Evolutionary conservation across 2,113 vertebrate genomes (phyloP).

Genomic region (Lophotis ruficrista): DNA sequence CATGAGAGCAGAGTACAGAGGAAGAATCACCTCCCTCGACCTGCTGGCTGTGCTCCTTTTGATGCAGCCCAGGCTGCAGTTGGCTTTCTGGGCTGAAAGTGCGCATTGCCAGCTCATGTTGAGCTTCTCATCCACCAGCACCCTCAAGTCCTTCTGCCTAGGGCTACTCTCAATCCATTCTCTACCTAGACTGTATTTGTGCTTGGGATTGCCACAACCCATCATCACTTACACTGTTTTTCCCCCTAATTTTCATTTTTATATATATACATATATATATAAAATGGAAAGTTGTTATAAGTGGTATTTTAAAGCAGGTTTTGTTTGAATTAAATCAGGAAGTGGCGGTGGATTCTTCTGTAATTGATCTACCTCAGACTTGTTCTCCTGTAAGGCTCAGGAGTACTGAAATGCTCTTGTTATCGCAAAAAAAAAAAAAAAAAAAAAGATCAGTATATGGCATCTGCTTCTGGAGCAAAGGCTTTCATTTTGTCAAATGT

Average conservation of each 20-base stretch:
- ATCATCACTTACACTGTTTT: fast-evolving
- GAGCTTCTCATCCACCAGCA: no score
- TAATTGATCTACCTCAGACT: not conserved
- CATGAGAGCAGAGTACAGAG: no score
- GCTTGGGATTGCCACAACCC: no score
- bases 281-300: not conserved
- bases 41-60: no score
- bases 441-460: not conserved
- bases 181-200: no score
- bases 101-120: no score
- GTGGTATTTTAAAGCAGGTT: not conserved
- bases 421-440: not conserved
- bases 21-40: no score
- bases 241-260: not conserved
- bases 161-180: no score
- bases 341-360: not conserved
- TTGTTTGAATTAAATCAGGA: not conserved
- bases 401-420: not conserved
- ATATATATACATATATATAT: not conserved
- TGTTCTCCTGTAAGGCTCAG: not conserved
- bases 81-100: no score
- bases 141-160: no score
- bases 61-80: no score
- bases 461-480: not conserved
- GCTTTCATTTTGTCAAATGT: not conserved